Evolutionary conservation across 2,888 invertebrate genomes (phyloP), one percentile per base, ranked within the genome.

Genomic region (Cartodere bifasciata): DNA sequence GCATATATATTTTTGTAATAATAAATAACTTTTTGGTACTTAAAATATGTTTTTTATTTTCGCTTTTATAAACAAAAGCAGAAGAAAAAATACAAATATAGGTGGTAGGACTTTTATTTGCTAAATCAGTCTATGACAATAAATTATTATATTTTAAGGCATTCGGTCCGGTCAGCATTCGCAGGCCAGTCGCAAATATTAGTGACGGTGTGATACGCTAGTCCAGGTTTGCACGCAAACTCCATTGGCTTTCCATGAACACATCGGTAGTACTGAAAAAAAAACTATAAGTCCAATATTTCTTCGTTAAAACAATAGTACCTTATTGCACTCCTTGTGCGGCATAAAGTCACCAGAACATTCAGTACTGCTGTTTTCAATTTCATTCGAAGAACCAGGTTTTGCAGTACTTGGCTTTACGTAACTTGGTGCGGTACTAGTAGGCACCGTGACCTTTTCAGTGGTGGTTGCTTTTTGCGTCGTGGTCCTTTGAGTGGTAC

Each of bases 131-230:
- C n/a, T n/a, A n/a, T n/a, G n/a, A n/a, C n/a, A n/a, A n/a, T n/a
- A n/a, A n/a, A n/a, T n/a, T n/a, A 23, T 5, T 23, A 23, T 10
- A 11, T 7, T 31, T 35, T 56, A 49, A 47, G 55, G 49, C 77
- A 78, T 38, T 73, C 67, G 1, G 61, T 56, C 22, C 83, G 70
- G 46, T 80, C 70, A 2, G 73, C 75, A 48, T 75, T 76, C 36
- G 67, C 65, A 0, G 81, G 79, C 87, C 87, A 88, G 56, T 84
- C 86, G 55, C 88, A 88, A 10, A 79, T 72, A 46, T 73, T 71
- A 23, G 67, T 64, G 14, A 65, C 58, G 0, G 71, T 68, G 49
- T 87, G 79, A 66, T 78, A 90, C 3, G 80, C 72, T 0, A 83
- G 77, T 13, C 81, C 82, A 0, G 71, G 64, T 40, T 73, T 71